Evolutionary conservation across 2,888 invertebrate genomes (phyloP), one percentile per base, ranked within the genome.

Genomic region (Serripes groenlandicus): DNA sequence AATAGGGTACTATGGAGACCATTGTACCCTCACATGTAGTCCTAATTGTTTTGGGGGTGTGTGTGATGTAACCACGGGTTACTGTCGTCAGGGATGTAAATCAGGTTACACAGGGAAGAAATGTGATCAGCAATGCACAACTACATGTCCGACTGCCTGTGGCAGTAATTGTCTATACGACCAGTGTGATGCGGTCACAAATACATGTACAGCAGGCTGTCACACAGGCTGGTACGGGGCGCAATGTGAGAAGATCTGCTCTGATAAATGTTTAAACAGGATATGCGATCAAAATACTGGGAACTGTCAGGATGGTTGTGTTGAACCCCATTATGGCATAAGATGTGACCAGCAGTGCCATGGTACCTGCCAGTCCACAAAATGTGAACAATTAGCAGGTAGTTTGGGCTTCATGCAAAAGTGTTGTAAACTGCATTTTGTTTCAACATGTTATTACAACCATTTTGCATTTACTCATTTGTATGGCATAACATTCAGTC

Each of bases 171-270:
- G 86, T 75, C 62, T 77, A 37, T 62, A 75, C 37, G 54, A 60
- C 18, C 30, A 60, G 0, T 89, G 89, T 82, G 74, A 87, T 68
- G 73, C 42, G 21, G 30, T 52, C 3, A 75, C 78, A 23, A 86
- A 85, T n/a, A 49, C 68, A 0, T 89, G 89, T 75, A 66, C 60
- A 21, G 18, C 78, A 15, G 88, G 87, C 2, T 90, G 90, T 74
- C 52, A 58, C n/a, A 54, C 54, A n/a, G 87, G 87, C 21, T 85
- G 74, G 80, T 86, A 81, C 60, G 88, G 88, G 18, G 58, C 54
- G 15, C 64, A 76, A 64, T 89, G 89, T 73, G 60, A 77, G 26
- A 66, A 74, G 4, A 58, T 68, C 7, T 90, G 89, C 60, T 84
- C 76, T 49, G 58, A 62, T 23, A 74, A 64, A 7, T 90, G 88